Conservation (phyloP, 2,113 vertebrate species). For the Hemiscyllium ocellatum region DNA sequence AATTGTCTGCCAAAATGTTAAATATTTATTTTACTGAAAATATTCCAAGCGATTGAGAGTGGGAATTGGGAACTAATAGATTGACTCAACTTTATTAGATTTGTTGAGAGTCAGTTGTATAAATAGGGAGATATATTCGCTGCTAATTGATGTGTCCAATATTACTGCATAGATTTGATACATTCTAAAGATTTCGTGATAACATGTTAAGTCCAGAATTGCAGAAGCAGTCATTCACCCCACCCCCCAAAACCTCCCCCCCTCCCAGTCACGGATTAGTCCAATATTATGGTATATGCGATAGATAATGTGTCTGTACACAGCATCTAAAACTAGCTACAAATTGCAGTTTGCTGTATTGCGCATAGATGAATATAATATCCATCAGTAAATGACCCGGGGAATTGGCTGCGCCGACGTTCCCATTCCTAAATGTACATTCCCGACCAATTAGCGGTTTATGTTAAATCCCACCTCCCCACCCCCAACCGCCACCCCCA, state of each 20-base stretch:
- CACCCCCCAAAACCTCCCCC: no score
- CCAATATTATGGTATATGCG: neutral
- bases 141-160: neutral
- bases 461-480: neutral
- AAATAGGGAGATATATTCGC: neutral
- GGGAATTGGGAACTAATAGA: neutral
- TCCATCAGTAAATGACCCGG: neutral
- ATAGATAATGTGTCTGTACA: constrained; percentile 11
- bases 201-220: neutral
- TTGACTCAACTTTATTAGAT: neutral
- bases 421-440: neutral
- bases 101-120: neutral
- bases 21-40: neutral
- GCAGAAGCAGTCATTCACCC: neutral
- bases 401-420: neutral
- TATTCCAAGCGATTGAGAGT: neutral
- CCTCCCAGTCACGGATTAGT: neutral
- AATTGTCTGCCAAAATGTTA: neutral
- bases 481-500: neutral
- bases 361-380: neutral
- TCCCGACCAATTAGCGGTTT: neutral
- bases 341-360: neutral
- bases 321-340: neutral
- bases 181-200: neutral
- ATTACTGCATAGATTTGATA: neutral